A percentile compares a stretch with the other conserved stretches of the same genome.
These are phyloP conservation scores for Eutolmus rufibarbis DNA, from an alignment of 2,888 invertebrate species.

Conservation along the genomic window DNA sequence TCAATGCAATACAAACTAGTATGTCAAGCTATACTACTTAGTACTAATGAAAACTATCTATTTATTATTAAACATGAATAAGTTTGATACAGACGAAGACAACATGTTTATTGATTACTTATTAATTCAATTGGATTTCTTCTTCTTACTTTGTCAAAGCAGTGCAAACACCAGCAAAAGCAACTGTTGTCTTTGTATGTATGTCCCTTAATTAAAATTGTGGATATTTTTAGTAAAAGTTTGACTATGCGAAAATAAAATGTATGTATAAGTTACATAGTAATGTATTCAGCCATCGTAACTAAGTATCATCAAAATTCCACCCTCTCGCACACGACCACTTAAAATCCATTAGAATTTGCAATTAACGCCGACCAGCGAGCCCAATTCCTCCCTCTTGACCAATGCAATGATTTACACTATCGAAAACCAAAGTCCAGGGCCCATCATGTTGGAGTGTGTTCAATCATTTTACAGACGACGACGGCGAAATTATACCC, in stretches of 20 bases:
- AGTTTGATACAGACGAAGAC: no score
- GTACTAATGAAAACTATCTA: no score
- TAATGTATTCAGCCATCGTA: background rate
- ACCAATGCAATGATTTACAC: slow-evolving; percentile 27
- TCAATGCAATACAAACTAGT: no score
- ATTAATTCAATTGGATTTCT: no score
- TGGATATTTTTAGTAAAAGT: background rate
- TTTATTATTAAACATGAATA: no score
- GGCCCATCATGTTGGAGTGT: background rate
- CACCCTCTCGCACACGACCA: background rate
- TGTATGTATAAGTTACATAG: background rate
- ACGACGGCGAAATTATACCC: background rate
- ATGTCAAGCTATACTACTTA: no score
- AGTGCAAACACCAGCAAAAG: no score
- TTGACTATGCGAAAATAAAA: no score
- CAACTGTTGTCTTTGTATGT: no score
- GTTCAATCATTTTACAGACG: slow-evolving; percentile 13
- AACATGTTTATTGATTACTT: no score
- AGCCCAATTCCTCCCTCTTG: background rate
- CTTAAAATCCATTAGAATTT: background rate
- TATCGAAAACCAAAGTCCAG: slow-evolving; percentile 1
- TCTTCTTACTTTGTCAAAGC: no score
- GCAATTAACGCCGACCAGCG: background rate
- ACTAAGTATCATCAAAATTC: slow-evolving; percentile 12
- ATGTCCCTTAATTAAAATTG: background rate